Evolutionary conservation across 1,140 invertebrate genomes (phyloP).

Genomic region (Belonocnema kinseyi): DNA sequence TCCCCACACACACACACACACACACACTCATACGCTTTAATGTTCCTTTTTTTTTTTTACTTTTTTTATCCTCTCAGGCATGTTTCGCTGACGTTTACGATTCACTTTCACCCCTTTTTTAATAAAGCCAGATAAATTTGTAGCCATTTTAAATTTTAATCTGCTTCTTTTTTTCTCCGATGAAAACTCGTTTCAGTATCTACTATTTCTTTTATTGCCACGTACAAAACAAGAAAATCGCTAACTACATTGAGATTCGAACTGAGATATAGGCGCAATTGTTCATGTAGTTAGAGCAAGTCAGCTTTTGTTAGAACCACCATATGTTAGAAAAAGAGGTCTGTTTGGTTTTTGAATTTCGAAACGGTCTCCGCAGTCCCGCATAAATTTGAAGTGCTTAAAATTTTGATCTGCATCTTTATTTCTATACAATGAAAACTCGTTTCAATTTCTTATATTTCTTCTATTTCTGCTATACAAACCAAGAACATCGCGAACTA

Average conservation of each 20-base stretch:
- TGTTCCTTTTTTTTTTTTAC: not conserved
- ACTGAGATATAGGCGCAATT: no score
- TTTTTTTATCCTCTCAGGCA: not conserved
- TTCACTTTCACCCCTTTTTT: conserved; percentile 9
- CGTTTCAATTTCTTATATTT: not conserved
- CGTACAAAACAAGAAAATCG: no score
- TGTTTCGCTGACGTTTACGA: conserved; percentile 25
- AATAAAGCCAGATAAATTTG: not conserved
- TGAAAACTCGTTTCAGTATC: not conserved
- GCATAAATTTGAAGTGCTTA: not conserved
- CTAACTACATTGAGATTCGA: no score
- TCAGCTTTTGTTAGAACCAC: no score
- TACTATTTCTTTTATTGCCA: not conserved
- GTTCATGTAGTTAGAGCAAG: no score
- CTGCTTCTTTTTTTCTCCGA: not conserved
- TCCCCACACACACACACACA: not conserved
- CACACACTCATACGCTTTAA: not conserved
- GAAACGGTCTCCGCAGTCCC: no score
- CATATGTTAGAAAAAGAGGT: no score
- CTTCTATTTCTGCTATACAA: not conserved
- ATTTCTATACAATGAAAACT: not conserved
- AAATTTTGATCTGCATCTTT: not conserved
- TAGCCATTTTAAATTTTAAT: conserved; percentile 3
- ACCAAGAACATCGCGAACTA: not conserved
- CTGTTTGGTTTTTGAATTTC: no score